phyloP scores from a whole-genome alignment of 2,113 vertebrate species.

The Eclectus roratus region DNA sequence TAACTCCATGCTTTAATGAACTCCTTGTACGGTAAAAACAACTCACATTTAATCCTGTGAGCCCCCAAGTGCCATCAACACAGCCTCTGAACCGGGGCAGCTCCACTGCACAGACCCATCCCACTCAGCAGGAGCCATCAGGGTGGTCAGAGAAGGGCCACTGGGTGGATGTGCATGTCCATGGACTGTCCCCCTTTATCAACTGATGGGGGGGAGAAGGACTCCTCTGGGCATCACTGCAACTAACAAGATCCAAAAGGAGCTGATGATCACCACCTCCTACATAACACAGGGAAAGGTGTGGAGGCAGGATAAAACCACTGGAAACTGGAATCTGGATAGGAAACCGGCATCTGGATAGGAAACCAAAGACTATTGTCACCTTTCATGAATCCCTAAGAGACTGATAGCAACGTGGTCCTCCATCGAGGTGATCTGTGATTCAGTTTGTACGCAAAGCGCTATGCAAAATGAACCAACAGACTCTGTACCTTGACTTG shows the following conservation, averaged over 20 bases:
- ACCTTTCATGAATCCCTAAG: not conserved
- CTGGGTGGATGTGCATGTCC: fast-evolving
- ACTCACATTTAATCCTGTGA: slow-evolving; percentile 14
- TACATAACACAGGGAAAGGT: not conserved
- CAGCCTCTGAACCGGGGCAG: not conserved
- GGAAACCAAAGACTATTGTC: not conserved
- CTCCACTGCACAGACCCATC: not conserved
- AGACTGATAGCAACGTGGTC: not conserved
- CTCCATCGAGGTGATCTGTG: not conserved
- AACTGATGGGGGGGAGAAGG: not conserved
- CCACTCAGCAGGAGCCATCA: not conserved
- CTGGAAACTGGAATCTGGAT: not conserved
- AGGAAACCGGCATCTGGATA: slow-evolving; percentile 26
- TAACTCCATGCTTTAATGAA: slow-evolving; percentile 42
- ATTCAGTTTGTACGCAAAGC: slow-evolving; percentile 33
- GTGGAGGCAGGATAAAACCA: not conserved
- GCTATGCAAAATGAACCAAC: slow-evolving; percentile 41
- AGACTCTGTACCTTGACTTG: slow-evolving; percentile 14
- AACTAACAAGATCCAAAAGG: not conserved
- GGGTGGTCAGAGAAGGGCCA: not conserved
- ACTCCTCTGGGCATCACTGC: not conserved
- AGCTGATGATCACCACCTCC: not conserved
- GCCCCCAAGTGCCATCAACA: not conserved
- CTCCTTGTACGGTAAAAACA: not conserved
- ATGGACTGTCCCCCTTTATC: not conserved